Conservation (phyloP, 2,113 vertebrate genomes). For the Crotalus tigris region DNA sequence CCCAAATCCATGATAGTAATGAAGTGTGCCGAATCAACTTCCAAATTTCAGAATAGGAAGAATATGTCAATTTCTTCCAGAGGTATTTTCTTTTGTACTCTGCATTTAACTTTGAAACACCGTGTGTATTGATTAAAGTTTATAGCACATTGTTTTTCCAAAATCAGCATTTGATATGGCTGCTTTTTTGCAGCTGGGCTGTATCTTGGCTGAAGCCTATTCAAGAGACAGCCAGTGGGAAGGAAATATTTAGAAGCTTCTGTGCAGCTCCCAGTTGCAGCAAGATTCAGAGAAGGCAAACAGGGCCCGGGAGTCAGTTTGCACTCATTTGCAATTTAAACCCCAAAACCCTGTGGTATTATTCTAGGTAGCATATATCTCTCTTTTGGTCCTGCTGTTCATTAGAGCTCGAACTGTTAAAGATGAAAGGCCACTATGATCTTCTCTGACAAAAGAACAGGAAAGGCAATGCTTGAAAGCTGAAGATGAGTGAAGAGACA, state of each 20-base stretch:
- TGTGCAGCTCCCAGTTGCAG: not conserved
- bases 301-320: not conserved
- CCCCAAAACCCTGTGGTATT: conserved; percentile 17
- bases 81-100: not conserved
- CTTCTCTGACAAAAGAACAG: not conserved
- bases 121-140: not conserved
- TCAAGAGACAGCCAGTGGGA: not conserved
- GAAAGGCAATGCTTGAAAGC: not conserved
- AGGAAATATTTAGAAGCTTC: not conserved
- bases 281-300: not conserved
- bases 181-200: not conserved
- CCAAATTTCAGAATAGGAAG: not conserved
- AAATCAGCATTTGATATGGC: not conserved
- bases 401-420: not conserved
- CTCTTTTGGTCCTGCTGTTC: conserved; percentile 3
- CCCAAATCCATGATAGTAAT: not conserved
- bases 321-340: conserved; percentile 40
- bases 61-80: not conserved
- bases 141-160: not conserved
- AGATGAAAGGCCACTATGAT: not conserved
- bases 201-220: not conserved
- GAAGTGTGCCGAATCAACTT: not conserved
- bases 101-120: not conserved
- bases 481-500: not conserved
- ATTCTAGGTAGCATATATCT: not conserved